Evolutionary conservation across 2,113 vertebrate genomes (phyloP).

Genomic region (Myotis davidii): DNA sequence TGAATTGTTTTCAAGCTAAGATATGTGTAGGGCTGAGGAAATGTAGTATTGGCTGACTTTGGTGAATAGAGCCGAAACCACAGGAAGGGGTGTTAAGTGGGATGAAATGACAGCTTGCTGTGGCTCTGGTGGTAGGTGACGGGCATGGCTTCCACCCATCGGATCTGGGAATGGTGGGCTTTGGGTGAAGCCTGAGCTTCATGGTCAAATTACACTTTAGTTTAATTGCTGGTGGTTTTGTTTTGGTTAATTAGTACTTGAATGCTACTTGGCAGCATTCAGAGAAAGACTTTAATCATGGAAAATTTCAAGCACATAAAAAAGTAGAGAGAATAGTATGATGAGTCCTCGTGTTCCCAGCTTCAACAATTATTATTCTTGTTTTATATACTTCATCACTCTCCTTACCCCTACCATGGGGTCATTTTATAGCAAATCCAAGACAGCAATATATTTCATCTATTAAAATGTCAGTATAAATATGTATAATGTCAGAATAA

Average conservation of each 20-base stretch:
- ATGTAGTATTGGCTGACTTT: neutral
- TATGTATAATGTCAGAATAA: neutral
- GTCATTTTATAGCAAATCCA: neutral
- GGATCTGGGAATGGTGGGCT: neutral
- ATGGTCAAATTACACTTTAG: neutral
- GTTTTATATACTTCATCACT: neutral
- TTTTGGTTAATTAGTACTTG: neutral
- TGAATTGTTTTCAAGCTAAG: neutral
- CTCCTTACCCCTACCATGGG: neutral
- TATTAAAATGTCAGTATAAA: neutral
- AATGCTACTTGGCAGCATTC: neutral
- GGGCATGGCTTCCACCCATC: accelerated
- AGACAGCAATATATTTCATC: neutral
- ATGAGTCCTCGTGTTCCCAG: neutral
- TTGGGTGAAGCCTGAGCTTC: neutral
- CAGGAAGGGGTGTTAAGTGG: neutral
- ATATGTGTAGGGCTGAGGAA: neutral
- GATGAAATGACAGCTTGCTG: neutral
- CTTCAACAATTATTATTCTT: neutral
- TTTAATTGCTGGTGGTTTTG: neutral
- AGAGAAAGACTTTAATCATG: neutral
- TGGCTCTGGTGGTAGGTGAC: too few relatives aligned
- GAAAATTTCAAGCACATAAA: neutral
- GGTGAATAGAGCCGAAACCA: neutral
- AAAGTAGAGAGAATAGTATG: neutral